Evolutionary conservation across 2,888 invertebrate genomes (phyloP), one percentile per base, ranked within the genome.

Genomic region (Drosophila monieri): DNA sequence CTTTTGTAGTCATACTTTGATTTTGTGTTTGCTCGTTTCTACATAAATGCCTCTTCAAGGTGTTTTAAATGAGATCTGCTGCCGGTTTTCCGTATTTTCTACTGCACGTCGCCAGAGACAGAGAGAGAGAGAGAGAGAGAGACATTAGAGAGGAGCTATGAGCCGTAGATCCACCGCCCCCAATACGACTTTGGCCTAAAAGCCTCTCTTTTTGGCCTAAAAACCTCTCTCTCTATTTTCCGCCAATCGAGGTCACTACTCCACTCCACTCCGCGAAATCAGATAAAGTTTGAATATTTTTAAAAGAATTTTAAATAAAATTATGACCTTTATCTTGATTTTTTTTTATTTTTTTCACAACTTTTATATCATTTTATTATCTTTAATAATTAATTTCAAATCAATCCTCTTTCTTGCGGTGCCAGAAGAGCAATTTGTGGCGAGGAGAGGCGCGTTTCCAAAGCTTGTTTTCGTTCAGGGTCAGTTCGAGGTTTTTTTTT

Each of bases 401-500:
- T 21, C 43, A 18, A 43, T 43, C 43, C 1, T 12, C 4, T 6
- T 43, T 51, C 65, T 55, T 48, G 5, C 43, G 43, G 43, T 43
- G 43, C 21, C 21, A 21, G 15, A 30, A 44, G 14, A 39, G 58
- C 81, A 71, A 70, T 73, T 78, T 73, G 75, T 78, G 65, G 39
- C 39, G 53, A 64, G 52, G 61, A 69, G 73, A 65, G 57, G 61
- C 48, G 69, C 68, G 80, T 66, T 72, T 84, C 55, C 43, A 73
- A 64, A 76, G 75, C 74, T 80, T 55, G 59, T 87, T 88, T 85
- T 74, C 78, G 79, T 86, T 90, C 91, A 91, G 91, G 91, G 91
- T 91, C 91, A 91, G 88, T 78, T 89, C 90, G 91, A 91, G 90
- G 91, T 88, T 91, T 90, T 81, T 80, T 88, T n/a, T n/a, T n/a